Conservation (phyloP, 2,888 invertebrate species). For the Beris chalybata region DNA sequence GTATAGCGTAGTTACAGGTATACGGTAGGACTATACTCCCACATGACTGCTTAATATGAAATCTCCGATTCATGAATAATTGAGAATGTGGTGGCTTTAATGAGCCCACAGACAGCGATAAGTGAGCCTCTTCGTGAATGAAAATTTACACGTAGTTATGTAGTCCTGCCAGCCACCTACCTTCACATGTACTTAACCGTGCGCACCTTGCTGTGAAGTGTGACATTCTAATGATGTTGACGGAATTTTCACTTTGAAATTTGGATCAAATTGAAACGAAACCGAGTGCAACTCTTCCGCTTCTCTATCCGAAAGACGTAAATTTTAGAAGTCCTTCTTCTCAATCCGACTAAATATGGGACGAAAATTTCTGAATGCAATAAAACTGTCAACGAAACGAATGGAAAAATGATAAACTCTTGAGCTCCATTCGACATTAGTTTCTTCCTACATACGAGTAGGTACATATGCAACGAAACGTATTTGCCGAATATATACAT, state of each 20-base stretch:
- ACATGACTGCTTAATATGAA: conserved; percentile 19
- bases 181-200: neutral
- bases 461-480: too few relatives aligned
- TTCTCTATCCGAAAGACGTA: conserved; percentile 5
- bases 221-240: neutral
- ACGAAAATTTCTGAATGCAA: conserved; percentile 26
- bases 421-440: neutral
- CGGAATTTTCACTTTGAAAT: neutral
- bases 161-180: neutral
- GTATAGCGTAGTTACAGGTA: neutral
- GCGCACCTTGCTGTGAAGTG: neutral
- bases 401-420: conserved; percentile 33
- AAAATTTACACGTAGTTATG: neutral
- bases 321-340: conserved; percentile 3
- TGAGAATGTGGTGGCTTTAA: conserved; percentile 26
- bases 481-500: too few relatives aligned
- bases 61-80: conserved; percentile 30
- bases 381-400: conserved; percentile 32
- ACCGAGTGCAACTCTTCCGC: neutral
- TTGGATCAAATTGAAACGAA: neutral
- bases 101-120: conserved; percentile 30
- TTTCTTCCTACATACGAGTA: too few relatives aligned
- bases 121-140: conserved; percentile 13
- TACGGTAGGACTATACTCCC: conserved; percentile 7
- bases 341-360: conserved; percentile 2